Evolutionary conservation across 2,113 vertebrate genomes (phyloP).

Genomic region (Syngnathus floridae): DNA sequence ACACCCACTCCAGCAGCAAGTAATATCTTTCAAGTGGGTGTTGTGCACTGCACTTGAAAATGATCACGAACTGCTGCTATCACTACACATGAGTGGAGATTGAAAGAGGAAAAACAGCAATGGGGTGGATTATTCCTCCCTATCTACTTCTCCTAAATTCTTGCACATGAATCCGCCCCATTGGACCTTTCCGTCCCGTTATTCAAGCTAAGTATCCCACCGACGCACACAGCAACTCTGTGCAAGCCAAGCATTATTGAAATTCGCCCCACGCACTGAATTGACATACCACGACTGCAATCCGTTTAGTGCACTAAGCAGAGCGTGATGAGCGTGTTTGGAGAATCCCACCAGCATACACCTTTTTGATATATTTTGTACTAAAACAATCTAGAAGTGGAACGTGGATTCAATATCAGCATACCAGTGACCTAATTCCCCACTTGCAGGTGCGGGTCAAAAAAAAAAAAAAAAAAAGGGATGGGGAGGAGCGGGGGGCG

Average conservation of each 20-base stretch:
- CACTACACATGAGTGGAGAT: background rate
- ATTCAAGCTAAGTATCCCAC: slow-evolving; percentile 28
- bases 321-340: background rate
- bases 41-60: background rate
- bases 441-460: background rate
- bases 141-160: background rate
- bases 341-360: background rate
- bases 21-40: slow-evolving; percentile 5
- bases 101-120: background rate
- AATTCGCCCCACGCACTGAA: slow-evolving; percentile 45
- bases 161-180: slow-evolving; percentile 16
- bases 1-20: slow-evolving; percentile 2
- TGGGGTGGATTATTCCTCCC: background rate
- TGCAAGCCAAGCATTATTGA: slow-evolving; percentile 27
- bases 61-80: background rate
- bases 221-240: slow-evolving; percentile 21
- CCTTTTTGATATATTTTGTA: background rate
- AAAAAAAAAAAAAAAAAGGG: background rate
- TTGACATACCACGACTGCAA: slow-evolving; percentile 17
- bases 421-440: background rate
- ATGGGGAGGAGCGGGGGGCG: too few species aligned
- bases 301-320: slow-evolving; percentile 6
- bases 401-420: background rate
- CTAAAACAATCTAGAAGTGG: background rate
- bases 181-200: slow-evolving; percentile 17